Base-by-base conservation (phyloP, 2,888 invertebrate species). In the Cantharis rufa region DNA sequence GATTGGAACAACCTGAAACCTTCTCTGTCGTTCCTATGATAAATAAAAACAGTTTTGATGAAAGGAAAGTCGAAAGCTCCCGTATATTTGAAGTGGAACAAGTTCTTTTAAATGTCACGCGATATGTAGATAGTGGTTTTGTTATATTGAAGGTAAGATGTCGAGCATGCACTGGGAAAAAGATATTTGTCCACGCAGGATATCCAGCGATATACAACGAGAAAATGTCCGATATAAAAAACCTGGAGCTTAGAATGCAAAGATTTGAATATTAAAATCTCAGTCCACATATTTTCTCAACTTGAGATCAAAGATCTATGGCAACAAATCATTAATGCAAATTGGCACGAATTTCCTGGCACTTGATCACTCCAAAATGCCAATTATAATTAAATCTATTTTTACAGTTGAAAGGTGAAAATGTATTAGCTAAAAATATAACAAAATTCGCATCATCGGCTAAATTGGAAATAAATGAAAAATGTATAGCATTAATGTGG, bases 381-480 rank as follows among this genome's bases (percentile, higher is more conserved):
- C 24, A 24, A 24, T 48, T 48, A 48, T 7, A 48, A 48, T 48
- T 48, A 0, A 48, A n/a, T 0, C 9, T n/a, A 48, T 48, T n/a
- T n/a, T 48, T 48, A 7, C n/a, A 48, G 48, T 48, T 48, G n/a
- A 48, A 48, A 7, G 5, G 2, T 0, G n/a, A 48, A n/a, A 48
- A 48, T 2, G 0, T 7, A 48, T 2, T 7, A n/a, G 48, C 48
- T 48, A 5, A 7, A 1, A 7, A 48, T 7, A n/a, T 48, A 48
- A 48, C 48, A 48, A n/a, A 7, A 48, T 48, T 48, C 7, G 0
- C 1, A n/a, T n/a, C 48, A 7, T 1, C 7, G 7, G 2, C 7
- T 0, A 7, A 5, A n/a, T n/a, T 48, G n/a, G 2, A 5, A 1
- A 0, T 0, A 5, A n/a, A n/a, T 7, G 48, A n/a, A 4, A 7